phyloP scores from a whole-genome alignment of 2,113 vertebrate species.

The Daubentonia madagascariensis region DNA sequence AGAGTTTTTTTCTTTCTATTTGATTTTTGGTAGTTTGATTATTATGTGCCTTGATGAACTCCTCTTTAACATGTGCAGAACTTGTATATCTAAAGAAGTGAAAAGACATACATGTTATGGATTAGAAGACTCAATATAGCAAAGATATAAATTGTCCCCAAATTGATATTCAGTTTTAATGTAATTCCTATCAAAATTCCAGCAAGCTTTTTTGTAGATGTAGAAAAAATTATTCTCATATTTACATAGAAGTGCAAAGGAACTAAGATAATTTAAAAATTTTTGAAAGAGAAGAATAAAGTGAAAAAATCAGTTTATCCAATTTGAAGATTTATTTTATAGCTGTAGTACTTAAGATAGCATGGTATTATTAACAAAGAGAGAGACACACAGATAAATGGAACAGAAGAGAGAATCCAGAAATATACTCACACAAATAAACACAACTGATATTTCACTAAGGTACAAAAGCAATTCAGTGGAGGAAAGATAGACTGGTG shows the following conservation, averaged over 20 bases:
- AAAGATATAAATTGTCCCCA: not conserved
- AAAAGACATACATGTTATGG: not conserved
- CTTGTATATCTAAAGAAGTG: not conserved
- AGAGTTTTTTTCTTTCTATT: not conserved
- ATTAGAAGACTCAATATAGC: not conserved
- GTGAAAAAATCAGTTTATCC: not conserved
- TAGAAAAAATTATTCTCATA: not conserved
- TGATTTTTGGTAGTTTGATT: not conserved
- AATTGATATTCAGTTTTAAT: not conserved
- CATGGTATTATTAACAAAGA: not conserved
- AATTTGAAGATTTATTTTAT: not conserved
- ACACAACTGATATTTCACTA: not conserved
- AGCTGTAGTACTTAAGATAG: not conserved
- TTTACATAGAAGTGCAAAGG: not conserved
- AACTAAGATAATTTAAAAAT: not conserved
- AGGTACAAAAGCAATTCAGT: not conserved
- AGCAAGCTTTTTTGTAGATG: not conserved
- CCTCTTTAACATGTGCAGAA: not conserved
- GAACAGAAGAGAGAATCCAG: not conserved
- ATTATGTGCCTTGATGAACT: not conserved
- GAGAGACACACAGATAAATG: not conserved
- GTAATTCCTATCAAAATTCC: not conserved
- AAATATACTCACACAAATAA: not conserved
- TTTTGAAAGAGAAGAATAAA: not conserved
- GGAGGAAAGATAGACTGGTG: not conserved